Base-by-base conservation (phyloP, 1,140 invertebrate species). In the Akabosia matsudoensis region DNA sequence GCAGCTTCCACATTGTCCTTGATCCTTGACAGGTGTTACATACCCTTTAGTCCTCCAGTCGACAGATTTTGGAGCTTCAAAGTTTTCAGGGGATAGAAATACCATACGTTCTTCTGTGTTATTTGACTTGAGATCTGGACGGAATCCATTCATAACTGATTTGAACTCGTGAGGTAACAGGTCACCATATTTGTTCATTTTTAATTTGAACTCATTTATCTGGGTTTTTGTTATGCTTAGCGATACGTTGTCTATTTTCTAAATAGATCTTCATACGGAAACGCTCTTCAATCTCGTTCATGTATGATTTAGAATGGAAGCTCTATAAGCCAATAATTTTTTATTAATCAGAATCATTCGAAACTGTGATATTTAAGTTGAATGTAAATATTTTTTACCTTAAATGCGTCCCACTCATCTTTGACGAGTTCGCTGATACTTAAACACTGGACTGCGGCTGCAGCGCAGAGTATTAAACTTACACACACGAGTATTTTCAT, bases 1-100 rank as follows among this genome's bases (percentile, higher is more conserved):
- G 87, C 95, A 97, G 3, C 93, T 95, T 76, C 96, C 96, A 86
- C 96, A 98, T 83, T 92, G 89, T 82, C 92, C 93, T 88, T 98
- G 96, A 87, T 98, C 92, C 86, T 98, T 98, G 51, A 98, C 88
- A 0, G 87, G 88, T 26, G 96, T 98, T 22, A 99, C 95, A 79
- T 92, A 93, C 51, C 95, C 95, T 77, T 91, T 85, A 70, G 88
- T 82, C 81, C 93, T 89, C 97, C 97, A 98, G 86, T 99, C 96
- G 76, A 97, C 90, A 16, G 84, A 76, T 26, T 87, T 85, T 7
- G 95, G 93, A 34, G 95, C 52, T 30, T 73, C 61, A 45, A 93
- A 89, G 86, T 94, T 88, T 18, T 89, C 90, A 16, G 93, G 91
- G 54, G 87, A 82, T 71, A 96, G 88, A 85, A 91, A 96, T 64